Evolutionary conservation across 2,113 vertebrate genomes (phyloP).

Genomic region (Pithys albifrons): DNA sequence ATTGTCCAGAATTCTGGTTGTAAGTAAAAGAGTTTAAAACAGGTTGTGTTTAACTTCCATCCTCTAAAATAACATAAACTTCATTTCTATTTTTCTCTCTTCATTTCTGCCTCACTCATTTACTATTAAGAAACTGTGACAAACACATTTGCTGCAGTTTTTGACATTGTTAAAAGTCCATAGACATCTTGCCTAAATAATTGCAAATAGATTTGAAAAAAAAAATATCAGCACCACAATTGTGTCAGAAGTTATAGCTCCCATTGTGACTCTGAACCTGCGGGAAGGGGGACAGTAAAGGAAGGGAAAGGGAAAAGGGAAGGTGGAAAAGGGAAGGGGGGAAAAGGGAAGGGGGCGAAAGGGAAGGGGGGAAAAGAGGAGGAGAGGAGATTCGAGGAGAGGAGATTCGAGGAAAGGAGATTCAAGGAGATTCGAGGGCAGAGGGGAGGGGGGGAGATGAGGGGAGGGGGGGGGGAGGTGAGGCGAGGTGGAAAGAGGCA

Average conservation of each 20-base stretch:
- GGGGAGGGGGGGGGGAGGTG: too few species aligned
- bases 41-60: background rate
- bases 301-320: too few species aligned
- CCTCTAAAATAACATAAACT: background rate
- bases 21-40: background rate
- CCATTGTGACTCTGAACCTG: conserved; percentile 59
- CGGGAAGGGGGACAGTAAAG: too few species aligned
- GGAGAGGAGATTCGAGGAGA: too few species aligned
- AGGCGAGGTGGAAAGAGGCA: too few species aligned
- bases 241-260: conserved; percentile 55
- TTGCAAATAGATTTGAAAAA: conserved; percentile 33
- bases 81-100: background rate
- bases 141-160: background rate
- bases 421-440: too few species aligned
- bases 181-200: conserved; percentile 37
- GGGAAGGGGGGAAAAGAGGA: too few species aligned
- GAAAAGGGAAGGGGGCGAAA: too few species aligned
- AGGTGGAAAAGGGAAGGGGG: too few species aligned
- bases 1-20: background rate
- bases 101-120: background rate
- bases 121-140: background rate
- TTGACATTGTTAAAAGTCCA: background rate
- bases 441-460: too few species aligned
- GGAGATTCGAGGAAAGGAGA: too few species aligned
- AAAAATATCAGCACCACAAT: background rate